These are phyloP conservation scores for Acronicta psi DNA, from an alignment of 2,888 invertebrate species.

Conservation along the genomic window DNA sequence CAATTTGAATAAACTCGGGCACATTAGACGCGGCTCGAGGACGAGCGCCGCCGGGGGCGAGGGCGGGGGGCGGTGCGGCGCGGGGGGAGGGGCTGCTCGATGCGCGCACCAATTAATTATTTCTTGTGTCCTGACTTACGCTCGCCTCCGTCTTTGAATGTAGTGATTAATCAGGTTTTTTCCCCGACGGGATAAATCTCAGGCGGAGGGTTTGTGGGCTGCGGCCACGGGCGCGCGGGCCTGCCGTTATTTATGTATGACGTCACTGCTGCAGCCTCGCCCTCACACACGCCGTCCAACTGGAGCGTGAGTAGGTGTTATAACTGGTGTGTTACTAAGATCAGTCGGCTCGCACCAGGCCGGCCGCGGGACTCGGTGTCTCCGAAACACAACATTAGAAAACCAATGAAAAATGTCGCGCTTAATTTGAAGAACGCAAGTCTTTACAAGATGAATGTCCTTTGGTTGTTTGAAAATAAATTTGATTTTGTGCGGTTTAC, in stretches of 20 bases:
- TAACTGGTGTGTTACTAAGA: too few relatives aligned
- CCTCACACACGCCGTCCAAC: slow-evolving; percentile 27
- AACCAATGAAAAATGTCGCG: slow-evolving; percentile 37
- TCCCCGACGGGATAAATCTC: slow-evolving; percentile 72
- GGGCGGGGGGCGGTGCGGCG: slow-evolving; percentile 44
- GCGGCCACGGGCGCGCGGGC: slow-evolving; percentile 40
- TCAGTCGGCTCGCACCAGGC: slow-evolving; percentile 5
- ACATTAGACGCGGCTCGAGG: slow-evolving; percentile 52
- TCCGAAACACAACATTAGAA: slow-evolving; percentile 40
- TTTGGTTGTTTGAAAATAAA: slow-evolving; percentile 13
- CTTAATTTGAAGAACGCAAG: slow-evolving; percentile 29
- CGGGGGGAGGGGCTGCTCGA: slow-evolving; percentile 18
- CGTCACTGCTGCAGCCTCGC: slow-evolving; percentile 30
- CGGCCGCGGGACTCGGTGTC: not conserved
- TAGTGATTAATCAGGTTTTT: slow-evolving; percentile 83
- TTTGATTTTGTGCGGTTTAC: slow-evolving; percentile 1
- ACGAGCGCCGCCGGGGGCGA: slow-evolving; percentile 10
- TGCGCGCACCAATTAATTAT: slow-evolving; percentile 75
- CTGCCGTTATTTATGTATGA: slow-evolving; percentile 66
- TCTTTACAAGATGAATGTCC: slow-evolving; percentile 37
- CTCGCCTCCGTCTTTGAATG: slow-evolving; percentile 78
- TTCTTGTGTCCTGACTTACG: slow-evolving; percentile 80
- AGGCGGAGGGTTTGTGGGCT: slow-evolving; percentile 54
- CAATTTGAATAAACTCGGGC: slow-evolving; percentile 71
- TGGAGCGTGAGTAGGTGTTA: slow-evolving; percentile 32